A percentile compares a stretch with the other conserved stretches of the same genome.
These are phyloP conservation scores for Meda fulgida DNA, from an alignment of 2,797 vertebrate species.

Conservation along the genomic window DNA sequence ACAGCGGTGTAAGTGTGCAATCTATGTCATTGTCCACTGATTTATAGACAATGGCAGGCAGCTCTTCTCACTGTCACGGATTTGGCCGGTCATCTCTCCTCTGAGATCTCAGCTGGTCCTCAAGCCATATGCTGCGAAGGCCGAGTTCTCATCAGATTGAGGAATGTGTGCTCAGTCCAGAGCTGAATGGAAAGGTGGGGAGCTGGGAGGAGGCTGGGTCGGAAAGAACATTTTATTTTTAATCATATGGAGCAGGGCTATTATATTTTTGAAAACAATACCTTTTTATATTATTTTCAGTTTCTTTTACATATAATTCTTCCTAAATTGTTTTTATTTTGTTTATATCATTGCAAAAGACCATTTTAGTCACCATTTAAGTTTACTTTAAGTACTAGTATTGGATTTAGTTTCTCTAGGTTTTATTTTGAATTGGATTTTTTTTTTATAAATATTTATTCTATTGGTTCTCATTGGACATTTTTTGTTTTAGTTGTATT, in stretches of 20 bases:
- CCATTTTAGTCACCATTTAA: background rate
- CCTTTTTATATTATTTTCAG: background rate
- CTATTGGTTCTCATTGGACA: background rate
- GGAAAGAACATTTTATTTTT: background rate
- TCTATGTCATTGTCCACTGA: constrained; percentile 1
- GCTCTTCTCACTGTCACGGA: constrained; percentile 26
- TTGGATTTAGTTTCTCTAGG: background rate
- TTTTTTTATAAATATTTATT: background rate
- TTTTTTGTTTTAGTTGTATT: background rate
- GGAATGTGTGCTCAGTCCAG: constrained; percentile 14
- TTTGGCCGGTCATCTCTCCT: background rate
- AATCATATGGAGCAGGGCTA: background rate
- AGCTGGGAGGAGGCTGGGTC: background rate
- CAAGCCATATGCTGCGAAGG: background rate
- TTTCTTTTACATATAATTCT: background rate
- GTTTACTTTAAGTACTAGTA: background rate
- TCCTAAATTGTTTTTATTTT: background rate
- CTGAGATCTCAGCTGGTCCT: constrained; percentile 26
- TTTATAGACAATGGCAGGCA: constrained; percentile 18
- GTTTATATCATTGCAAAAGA: background rate
- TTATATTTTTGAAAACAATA: background rate
- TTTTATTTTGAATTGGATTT: background rate
- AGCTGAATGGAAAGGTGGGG: background rate
- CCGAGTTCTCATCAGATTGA: background rate
- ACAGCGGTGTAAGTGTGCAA: background rate